phyloP scores from a whole-genome alignment of 2,888 invertebrate genomes.

The Drosophila kuntzei region DNA sequence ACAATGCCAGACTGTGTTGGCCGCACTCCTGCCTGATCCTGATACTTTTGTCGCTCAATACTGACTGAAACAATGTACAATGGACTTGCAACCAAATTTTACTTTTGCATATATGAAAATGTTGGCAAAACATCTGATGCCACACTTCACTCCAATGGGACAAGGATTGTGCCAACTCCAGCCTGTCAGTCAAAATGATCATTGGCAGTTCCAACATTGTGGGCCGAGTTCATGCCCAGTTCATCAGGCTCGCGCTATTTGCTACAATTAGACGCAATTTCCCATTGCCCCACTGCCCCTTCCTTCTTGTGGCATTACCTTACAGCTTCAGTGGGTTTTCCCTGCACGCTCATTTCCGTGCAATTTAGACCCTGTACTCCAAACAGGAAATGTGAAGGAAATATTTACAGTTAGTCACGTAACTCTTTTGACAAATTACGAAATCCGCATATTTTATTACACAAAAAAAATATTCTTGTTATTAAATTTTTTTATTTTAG shows the following conservation, averaged over 20 bases:
- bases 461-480: too few relatives aligned
- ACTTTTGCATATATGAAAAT: conserved; percentile 67
- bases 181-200: conserved; percentile 14
- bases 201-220: conserved; percentile 2
- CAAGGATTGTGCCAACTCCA: neutral
- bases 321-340: conserved; percentile 13
- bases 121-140: conserved; percentile 78
- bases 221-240: too few relatives aligned
- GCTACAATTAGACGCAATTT: conserved; percentile 82
- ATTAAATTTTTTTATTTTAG: too few relatives aligned
- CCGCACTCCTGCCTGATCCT: too few relatives aligned
- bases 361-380: conserved; percentile 45
- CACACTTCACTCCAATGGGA: conserved; percentile 6
- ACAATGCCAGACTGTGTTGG: conserved; percentile 38
- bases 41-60: conserved; percentile 39
- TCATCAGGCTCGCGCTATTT: conserved; percentile 9
- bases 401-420: too few relatives aligned
- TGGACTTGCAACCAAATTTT: conserved; percentile 18
- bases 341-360: conserved; percentile 31
- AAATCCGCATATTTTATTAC: too few relatives aligned
- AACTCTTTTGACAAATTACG: too few relatives aligned
- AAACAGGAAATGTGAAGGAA: too few relatives aligned
- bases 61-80: conserved; percentile 3
- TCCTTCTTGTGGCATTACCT: neutral
- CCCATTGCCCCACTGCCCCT: conserved; percentile 62